Evolutionary conservation across 2,113 vertebrate genomes (phyloP).

Genomic region (Clarias batrachus): DNA sequence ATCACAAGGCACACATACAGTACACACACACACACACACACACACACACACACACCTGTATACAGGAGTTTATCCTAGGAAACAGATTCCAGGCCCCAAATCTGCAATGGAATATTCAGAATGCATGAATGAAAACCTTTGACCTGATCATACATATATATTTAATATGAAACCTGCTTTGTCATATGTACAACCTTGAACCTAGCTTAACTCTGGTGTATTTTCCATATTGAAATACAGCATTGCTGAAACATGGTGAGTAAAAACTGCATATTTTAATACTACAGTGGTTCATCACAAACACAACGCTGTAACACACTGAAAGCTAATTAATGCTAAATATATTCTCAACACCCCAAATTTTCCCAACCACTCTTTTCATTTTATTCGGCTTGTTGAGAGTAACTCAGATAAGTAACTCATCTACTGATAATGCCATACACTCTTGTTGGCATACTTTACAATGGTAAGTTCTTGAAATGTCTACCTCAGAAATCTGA

Average conservation of each 20-base stretch:
- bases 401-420: not conserved
- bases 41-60: too few species aligned
- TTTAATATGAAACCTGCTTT: not conserved
- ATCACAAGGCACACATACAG: too few species aligned
- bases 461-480: constrained; percentile 4
- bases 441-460: not conserved
- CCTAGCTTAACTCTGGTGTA: not conserved
- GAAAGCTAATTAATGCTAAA: not conserved
- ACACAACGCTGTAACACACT: not conserved
- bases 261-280: not conserved
- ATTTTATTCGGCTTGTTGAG: not conserved
- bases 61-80: too few species aligned
- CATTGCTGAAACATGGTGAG: not conserved
- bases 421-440: not conserved
- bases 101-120: too few species aligned
- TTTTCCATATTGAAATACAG: not conserved
- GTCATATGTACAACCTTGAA: not conserved
- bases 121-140: not conserved
- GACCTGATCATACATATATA: not conserved
- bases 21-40: too few species aligned
- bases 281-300: not conserved
- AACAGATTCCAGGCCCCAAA: too few species aligned
- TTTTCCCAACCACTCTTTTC: not conserved
- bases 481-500: not conserved
- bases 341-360: not conserved